phyloP scores from a whole-genome alignment of 23 tunicate species.

The Corella eumyota region DNA sequence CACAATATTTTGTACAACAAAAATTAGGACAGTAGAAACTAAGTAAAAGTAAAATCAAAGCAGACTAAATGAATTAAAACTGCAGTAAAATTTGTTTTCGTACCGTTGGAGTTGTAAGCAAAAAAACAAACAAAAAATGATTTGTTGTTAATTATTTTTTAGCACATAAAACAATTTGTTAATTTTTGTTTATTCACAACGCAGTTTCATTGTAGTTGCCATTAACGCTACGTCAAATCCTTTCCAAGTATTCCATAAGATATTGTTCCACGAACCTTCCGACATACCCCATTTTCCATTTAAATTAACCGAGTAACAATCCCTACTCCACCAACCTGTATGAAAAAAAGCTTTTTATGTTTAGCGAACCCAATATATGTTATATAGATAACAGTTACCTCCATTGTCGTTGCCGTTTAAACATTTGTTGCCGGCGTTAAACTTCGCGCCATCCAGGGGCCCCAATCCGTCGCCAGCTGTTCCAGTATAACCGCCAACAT shows the following conservation, averaged over 20 bases:
- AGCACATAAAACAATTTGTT: too few relatives aligned
- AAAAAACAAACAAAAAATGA: too few relatives aligned
- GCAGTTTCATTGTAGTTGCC: constrained; percentile 5
- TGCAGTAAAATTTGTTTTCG: too few relatives aligned
- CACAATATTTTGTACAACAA: too few relatives aligned
- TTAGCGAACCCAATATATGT: background rate
- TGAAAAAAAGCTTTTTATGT: background rate
- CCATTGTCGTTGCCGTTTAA: background rate
- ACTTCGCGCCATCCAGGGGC: background rate
- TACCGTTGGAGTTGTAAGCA: too few relatives aligned
- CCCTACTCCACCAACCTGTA: constrained; percentile 9
- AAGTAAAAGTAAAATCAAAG: too few relatives aligned
- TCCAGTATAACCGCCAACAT: constrained; percentile 11
- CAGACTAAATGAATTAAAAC: too few relatives aligned
- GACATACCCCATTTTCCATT: constrained; percentile 14
- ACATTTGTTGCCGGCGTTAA: background rate
- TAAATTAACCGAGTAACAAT: background rate
- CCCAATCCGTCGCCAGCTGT: constrained; percentile 12
- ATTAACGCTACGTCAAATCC: background rate
- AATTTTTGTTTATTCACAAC: constrained; percentile 7
- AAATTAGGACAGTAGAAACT: too few relatives aligned
- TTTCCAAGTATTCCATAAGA: constrained; percentile 6
- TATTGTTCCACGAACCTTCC: background rate
- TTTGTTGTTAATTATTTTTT: too few relatives aligned
- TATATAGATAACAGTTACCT: background rate